Evolutionary conservation across 2,888 invertebrate species (phyloP), one percentile per base, ranked within the genome.

Genomic region (Lypha dubia): DNA sequence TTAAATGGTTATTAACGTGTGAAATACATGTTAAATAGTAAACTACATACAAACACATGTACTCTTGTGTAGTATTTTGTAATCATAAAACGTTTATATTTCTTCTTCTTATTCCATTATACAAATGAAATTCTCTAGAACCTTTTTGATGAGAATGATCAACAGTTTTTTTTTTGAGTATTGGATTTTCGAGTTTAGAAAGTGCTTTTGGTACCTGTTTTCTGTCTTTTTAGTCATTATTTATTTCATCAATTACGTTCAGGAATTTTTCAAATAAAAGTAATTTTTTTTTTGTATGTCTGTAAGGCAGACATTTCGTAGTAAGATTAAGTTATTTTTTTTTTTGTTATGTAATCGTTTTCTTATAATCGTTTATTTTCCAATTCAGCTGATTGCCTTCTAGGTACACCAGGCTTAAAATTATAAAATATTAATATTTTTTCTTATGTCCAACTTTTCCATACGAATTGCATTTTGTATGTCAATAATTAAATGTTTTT

Each of bases 401-500:
- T 65, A 56, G 7, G 79, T 28, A 28, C 3, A n/a, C n/a, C n/a
- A 3, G n/a, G 11, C 17, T 22, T 24, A 63, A 9, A 24, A 71
- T 56, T 22, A 28, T 44, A 46, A 17, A 67, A 35, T 49, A 71
- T 56, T 79, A 41, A 58, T 44, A n/a, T n/a, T n/a, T n/a, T n/a
- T 71, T 53, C 41, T 5, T 41, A 53, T 20, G 65, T 24, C 38
- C 2, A 35, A 24, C 41, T 22, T 22, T 46, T 41, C 5, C 56
- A 35, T 67, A 58, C 9, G 9, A 68, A 38, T 63, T 38, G 51
- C 32, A 28, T 65, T 58, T 56, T 65, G 38, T 65, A 11, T 28
- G 17, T 56, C 38, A 71, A 73, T 65, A 79, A 71, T 38, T 32
- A 73, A 79, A 65, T 46, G 56, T 53, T 58, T 49, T 58, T n/a